Percentiles rank a stretch among this genome's conserved stretches.
Conservation (phyloP, 2,888 invertebrate genomes). For the Danaus chrysippus region DNA sequence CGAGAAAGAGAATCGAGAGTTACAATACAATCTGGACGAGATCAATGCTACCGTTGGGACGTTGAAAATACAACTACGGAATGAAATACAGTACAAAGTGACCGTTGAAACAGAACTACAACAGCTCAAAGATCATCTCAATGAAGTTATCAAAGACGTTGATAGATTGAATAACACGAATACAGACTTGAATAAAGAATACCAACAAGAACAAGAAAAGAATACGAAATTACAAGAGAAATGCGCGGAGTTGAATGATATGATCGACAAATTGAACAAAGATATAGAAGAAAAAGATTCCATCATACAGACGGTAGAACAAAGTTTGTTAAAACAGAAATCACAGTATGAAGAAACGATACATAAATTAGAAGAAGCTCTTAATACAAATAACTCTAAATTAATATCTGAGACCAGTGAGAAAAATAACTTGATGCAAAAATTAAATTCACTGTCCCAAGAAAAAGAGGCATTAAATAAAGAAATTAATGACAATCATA, state of each 20-base stretch:
- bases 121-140: slow-evolving; percentile 21
- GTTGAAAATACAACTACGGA: slow-evolving; percentile 51
- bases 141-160: slow-evolving; percentile 19
- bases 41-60: slow-evolving; percentile 46
- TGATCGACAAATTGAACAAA: slow-evolving; percentile 33
- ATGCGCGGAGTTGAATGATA: slow-evolving; percentile 32
- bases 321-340: slow-evolving; percentile 33
- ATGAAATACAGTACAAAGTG: slow-evolving; percentile 54
- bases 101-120: slow-evolving; percentile 44
- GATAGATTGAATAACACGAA: slow-evolving; percentile 6
- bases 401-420: slow-evolving; percentile 33
- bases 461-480: slow-evolving; percentile 40
- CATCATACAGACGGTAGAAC: slow-evolving; percentile 35
- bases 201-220: slow-evolving; percentile 34
- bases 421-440: slow-evolving; percentile 34
- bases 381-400: slow-evolving; percentile 34
- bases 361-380: slow-evolving; percentile 33
- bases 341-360: slow-evolving; percentile 36
- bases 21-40: slow-evolving; percentile 49
- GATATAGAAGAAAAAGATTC: slow-evolving; percentile 37
- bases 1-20: slow-evolving; percentile 44
- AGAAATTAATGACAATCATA: slow-evolving; percentile 35
- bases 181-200: slow-evolving; percentile 16
- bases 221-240: slow-evolving; percentile 35
- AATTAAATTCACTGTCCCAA: slow-evolving; percentile 32